Conservation (phyloP, 2,113 vertebrate species). For the Erpornis zantholeuca region DNA sequence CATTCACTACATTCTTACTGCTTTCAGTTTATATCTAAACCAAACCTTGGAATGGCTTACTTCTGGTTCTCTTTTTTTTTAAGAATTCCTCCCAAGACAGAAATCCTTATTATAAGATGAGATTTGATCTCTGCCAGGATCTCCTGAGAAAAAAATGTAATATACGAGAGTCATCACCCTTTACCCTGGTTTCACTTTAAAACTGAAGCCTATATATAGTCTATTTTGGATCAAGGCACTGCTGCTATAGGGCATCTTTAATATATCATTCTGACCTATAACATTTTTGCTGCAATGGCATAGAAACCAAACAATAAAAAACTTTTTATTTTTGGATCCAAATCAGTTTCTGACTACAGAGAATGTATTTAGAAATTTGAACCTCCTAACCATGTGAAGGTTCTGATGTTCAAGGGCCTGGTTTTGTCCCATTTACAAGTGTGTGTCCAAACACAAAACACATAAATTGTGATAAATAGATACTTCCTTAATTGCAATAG, state of each 20-base stretch:
- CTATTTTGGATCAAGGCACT: not conserved
- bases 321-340: not conserved
- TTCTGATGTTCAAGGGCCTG: not conserved
- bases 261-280: not conserved
- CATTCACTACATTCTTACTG: not conserved
- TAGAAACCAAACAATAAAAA: not conserved
- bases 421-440: not conserved
- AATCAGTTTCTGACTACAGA: not conserved
- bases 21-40: not conserved
- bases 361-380: not conserved
- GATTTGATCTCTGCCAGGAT: not conserved
- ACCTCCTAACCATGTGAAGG: not conserved
- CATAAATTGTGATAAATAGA: not conserved
- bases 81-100: not conserved
- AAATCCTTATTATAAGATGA: not conserved
- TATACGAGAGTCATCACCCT: not conserved
- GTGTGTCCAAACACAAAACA: not conserved
- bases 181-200: not conserved
- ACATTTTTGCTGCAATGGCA: not conserved
- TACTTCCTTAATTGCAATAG: not conserved
- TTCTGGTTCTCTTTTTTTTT: not conserved
- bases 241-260: not conserved
- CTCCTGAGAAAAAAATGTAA: not conserved
- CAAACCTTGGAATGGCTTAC: not conserved
- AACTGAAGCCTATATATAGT: not conserved